Conservation (phyloP, 23 tunicate genomes). For the Clavelina lepadiformis region DNA sequence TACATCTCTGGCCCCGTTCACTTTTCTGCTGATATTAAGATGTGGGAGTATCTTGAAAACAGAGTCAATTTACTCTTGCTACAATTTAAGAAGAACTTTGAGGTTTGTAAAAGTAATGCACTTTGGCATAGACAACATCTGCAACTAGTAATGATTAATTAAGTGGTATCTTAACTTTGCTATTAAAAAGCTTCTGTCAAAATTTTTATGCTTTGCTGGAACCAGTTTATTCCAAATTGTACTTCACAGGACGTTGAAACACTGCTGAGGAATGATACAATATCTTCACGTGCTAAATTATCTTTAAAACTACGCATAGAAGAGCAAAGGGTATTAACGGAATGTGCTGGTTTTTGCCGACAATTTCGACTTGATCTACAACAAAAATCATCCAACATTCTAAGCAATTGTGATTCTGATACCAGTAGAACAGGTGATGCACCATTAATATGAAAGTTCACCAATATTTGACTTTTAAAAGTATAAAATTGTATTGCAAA, state of each 20-base stretch:
- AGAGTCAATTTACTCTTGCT: constrained; percentile 46
- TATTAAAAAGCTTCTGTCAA: background rate
- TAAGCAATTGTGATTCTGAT: too few relatives aligned
- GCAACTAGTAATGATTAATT: too few relatives aligned
- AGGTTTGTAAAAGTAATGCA: too few relatives aligned
- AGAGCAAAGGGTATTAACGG: constrained; percentile 21
- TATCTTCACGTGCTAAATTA: constrained; percentile 8
- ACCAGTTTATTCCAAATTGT: background rate
- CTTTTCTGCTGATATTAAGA: constrained; percentile 29
- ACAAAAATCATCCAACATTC: too few relatives aligned
- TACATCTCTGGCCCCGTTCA: constrained; percentile 12
- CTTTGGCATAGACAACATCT: too few relatives aligned
- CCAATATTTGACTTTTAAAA: too few relatives aligned
- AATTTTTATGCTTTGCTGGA: background rate
- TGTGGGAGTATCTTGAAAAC: constrained; percentile 74
- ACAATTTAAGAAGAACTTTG: constrained; percentile 20
- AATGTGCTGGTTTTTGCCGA: constrained; percentile 18
- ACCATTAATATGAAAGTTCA: too few relatives aligned
- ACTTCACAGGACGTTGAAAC: constrained; percentile 15
- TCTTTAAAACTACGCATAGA: constrained; percentile 12
- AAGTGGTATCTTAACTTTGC: too few relatives aligned
- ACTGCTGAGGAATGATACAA: constrained; percentile 3
- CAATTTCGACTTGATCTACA: too few relatives aligned
- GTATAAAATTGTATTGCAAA: too few relatives aligned
- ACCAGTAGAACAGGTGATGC: too few relatives aligned